Evolutionary conservation across 2,797 vertebrate genomes (phyloP), one percentile per base, ranked within the genome.

Genomic region (Cyclopterus lumpus): DNA sequence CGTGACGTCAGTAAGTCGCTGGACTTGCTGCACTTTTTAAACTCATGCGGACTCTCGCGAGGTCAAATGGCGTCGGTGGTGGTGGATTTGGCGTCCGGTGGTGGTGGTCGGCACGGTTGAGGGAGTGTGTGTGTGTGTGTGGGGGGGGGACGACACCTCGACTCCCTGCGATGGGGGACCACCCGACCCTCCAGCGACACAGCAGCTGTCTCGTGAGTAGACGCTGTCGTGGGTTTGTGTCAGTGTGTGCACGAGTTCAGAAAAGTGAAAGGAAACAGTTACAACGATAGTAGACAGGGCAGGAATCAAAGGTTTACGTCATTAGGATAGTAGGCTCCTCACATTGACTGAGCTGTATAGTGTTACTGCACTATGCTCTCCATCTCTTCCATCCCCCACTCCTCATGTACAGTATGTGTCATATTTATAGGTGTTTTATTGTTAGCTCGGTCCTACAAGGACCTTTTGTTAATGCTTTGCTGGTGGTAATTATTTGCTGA

Each of bases 141-240:
- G 38, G 7, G 44, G 46, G 46, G 3, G 44, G 12, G 53, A 62
- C 4, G 51, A 40, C 59, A 36, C 49, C 2, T 66, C 3, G 1
- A 65, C 24, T 16, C 51, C 28, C 20, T 55, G 53, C 61, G 30
- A 94, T 93, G 93, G 88, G 53, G 38, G 84, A 90, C 12, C 83
- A 90, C 12, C 83, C 75, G n/a, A 63, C 34, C 15, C 67, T 67
- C 30, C 38, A 75, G 64, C 79, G 65, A 73, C 77, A 81, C 79
- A 40, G 86, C 85, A 40, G 72, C 34, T 77, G 24, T 71, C 53
- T 74, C 42, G 93, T 94, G 82, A 94, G 93, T 93, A 87, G 38
- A 22, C 66, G 48, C 1, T 64, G n/a, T 0, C 38, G 22, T 24
- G 18, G 8, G 20, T 36, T 48, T 57, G 54, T 73, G 18, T 60